Conservation (phyloP, 2,888 invertebrate species). For the Cotesia congregata region DNA sequence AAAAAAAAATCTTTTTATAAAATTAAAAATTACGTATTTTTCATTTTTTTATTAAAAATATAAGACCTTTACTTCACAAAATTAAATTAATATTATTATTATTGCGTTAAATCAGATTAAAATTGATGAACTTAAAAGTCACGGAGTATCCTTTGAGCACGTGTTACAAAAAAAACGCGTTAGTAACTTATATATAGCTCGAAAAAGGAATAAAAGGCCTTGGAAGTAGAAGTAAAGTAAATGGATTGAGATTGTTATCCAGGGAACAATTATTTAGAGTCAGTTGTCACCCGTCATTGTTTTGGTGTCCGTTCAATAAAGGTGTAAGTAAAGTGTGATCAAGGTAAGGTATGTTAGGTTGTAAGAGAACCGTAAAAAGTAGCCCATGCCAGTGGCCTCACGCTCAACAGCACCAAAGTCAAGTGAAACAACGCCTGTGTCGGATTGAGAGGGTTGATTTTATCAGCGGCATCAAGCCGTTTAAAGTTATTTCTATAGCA, state of each 20-base stretch:
- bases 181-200: too few species aligned
- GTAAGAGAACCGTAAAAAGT: not conserved
- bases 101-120: too few species aligned
- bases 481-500: not conserved
- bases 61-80: not conserved
- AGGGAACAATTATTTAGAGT: not conserved
- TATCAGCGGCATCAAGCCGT: conserved; percentile 44
- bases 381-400: not conserved
- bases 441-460: conserved; percentile 47
- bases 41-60: not conserved
- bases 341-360: not conserved
- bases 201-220: not conserved
- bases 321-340: conserved; percentile 5
- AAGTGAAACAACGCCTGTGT: conserved; percentile 13
- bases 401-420: not conserved
- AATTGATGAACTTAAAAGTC: too few species aligned
- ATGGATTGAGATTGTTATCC: not conserved
- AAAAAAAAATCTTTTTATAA: too few species aligned
- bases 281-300: conserved; percentile 2
- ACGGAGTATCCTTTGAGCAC: too few species aligned
- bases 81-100: too few species aligned
- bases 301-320: not conserved
- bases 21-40: not conserved
- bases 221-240: not conserved
- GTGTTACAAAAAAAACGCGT: too few species aligned